A percentile compares a stretch with the other conserved stretches of the same genome.
Evolutionary conservation across 1,140 invertebrate species (phyloP).

Genomic region (Tribolium madens): DNA sequence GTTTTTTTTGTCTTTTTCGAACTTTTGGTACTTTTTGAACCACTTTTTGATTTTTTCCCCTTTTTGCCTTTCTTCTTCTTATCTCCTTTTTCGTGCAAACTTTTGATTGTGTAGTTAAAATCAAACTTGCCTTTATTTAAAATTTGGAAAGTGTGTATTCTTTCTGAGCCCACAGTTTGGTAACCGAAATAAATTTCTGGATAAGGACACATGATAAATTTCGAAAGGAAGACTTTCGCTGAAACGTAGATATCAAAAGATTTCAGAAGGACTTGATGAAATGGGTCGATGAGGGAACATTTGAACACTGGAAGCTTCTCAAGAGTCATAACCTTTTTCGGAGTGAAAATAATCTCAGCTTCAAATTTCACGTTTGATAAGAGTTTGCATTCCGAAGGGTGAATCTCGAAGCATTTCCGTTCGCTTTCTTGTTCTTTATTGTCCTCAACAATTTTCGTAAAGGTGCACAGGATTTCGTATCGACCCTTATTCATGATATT

Average conservation of each 20-base stretch:
- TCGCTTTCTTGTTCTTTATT: not conserved
- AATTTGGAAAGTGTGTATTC: conserved; percentile 49
- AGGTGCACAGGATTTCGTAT: conserved; percentile 31
- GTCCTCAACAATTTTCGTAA: not conserved
- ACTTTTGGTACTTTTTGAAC: not conserved
- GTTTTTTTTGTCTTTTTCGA: conserved; percentile 40
- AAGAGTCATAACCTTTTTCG: conserved; percentile 15
- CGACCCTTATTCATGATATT: conserved; percentile 45
- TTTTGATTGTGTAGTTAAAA: conserved; percentile 55
- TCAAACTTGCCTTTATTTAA: conserved; percentile 59
- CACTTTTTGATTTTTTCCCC: not conserved
- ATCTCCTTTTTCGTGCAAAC: conserved; percentile 41
- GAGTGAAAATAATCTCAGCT: conserved; percentile 14
- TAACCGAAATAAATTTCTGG: conserved; percentile 57
- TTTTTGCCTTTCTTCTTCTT: conserved; percentile 46
- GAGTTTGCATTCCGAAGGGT: not conserved
- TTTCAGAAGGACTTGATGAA: conserved; percentile 28
- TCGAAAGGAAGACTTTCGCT: conserved; percentile 40
- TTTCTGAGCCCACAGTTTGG: conserved; percentile 51
- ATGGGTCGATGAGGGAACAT: conserved; percentile 38
- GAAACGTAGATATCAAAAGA: conserved; percentile 31
- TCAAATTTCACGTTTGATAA: not conserved
- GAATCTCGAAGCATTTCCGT: not conserved
- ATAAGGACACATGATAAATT: conserved; percentile 56
- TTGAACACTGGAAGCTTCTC: conserved; percentile 32